A percentile compares a stretch with the other conserved stretches of the same genome.
Conservation (phyloP, 2,113 vertebrate species). For the Enhydra lutris region DNA sequence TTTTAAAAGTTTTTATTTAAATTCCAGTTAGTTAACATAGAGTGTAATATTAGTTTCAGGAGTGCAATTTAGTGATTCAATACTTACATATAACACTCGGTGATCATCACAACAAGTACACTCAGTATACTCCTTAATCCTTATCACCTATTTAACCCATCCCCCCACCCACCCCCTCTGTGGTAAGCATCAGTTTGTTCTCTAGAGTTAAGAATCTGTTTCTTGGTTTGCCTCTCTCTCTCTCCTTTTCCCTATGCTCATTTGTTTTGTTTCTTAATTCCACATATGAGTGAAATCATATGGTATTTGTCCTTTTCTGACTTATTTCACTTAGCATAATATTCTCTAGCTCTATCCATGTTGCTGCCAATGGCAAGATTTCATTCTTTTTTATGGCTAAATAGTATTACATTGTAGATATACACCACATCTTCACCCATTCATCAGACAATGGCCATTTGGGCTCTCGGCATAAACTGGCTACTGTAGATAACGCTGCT, state of each 20-base stretch:
- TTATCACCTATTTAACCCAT: not conserved
- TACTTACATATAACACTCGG: not conserved
- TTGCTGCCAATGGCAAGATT: not conserved
- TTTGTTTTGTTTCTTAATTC: not conserved
- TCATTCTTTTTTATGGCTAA: not conserved
- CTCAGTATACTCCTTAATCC: not conserved
- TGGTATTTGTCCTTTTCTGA: not conserved
- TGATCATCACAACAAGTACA: not conserved
- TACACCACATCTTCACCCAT: not conserved
- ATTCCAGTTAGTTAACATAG: not conserved
- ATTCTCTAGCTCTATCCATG: not conserved
- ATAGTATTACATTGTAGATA: not conserved
- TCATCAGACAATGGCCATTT: not conserved
- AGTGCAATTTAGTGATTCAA: not conserved
- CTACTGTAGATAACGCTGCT: not conserved
- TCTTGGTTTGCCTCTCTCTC: not conserved
- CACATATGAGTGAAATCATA: not conserved
- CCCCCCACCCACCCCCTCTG: not conserved
- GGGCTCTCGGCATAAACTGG: not conserved
- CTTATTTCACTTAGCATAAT: not conserved
- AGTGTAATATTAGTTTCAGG: not conserved
- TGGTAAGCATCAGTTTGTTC: not conserved
- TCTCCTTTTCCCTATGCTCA: not conserved
- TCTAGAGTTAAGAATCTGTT: not conserved
- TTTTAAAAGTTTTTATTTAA: not conserved